Percentiles rank a stretch among this genome's conserved stretches.
These are phyloP conservation scores for Epinotia nisella DNA, from an alignment of 2,888 invertebrate species.

Conservation along the genomic window DNA sequence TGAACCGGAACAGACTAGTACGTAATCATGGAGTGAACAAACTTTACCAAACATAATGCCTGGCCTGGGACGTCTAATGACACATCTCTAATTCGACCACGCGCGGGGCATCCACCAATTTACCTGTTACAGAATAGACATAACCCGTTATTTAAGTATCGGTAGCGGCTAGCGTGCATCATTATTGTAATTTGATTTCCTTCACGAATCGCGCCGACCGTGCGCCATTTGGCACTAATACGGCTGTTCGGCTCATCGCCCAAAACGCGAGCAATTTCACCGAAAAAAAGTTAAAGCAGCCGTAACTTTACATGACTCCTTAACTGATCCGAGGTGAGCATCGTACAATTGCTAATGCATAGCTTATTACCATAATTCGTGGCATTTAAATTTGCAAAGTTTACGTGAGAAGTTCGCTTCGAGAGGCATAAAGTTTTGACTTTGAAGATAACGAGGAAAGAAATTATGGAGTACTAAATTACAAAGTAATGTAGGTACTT, in stretches of 20 bases:
- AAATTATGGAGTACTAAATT: slow-evolving; percentile 59
- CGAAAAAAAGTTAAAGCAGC: slow-evolving; percentile 63
- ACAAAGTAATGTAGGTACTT: slow-evolving; percentile 27
- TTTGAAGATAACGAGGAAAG: slow-evolving; percentile 64
- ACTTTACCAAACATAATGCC: slow-evolving; percentile 76
- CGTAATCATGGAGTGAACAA: slow-evolving; percentile 72
- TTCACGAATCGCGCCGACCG: slow-evolving; percentile 68
- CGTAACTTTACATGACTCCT: slow-evolving; percentile 69
- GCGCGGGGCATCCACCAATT: slow-evolving; percentile 78
- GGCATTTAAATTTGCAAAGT: slow-evolving; percentile 58
- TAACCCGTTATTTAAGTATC: slow-evolving; percentile 80
- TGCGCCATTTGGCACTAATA: slow-evolving; percentile 79
- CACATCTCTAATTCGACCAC: slow-evolving; percentile 66
- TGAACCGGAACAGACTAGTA: slow-evolving; percentile 60
- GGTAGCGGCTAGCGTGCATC: slow-evolving; percentile 78
- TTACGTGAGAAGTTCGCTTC: slow-evolving; percentile 60
- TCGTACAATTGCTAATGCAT: slow-evolving; percentile 75
- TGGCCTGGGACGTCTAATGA: slow-evolving; percentile 62
- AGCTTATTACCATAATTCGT: slow-evolving; percentile 79
- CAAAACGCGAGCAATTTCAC: slow-evolving; percentile 69
- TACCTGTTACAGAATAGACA: slow-evolving; percentile 79
- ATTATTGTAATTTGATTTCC: slow-evolving; percentile 82
- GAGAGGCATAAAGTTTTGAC: slow-evolving; percentile 54
- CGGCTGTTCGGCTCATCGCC: slow-evolving; percentile 67
- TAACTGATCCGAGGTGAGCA: slow-evolving; percentile 72